Evolutionary conservation across 2,797 vertebrate species (phyloP).

Genomic region (Myoxocephalus aenaeus): DNA sequence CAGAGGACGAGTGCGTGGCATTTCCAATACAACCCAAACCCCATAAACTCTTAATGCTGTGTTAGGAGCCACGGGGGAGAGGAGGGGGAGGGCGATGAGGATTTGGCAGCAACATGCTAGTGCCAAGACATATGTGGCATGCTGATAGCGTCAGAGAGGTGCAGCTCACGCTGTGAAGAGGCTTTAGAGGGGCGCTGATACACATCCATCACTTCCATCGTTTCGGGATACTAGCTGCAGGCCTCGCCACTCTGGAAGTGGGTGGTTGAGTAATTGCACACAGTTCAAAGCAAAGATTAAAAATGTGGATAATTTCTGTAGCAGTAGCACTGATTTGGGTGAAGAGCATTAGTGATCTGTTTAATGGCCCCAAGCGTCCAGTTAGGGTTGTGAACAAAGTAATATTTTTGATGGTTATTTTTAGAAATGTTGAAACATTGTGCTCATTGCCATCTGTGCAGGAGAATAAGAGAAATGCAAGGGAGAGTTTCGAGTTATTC

Average conservation of each 20-base stretch:
- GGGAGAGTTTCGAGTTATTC: conserved; percentile 76
- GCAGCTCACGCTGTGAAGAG: conserved; percentile 71
- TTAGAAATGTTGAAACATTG: conserved; percentile 62
- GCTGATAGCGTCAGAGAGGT: conserved; percentile 78
- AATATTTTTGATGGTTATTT: conserved; percentile 62
- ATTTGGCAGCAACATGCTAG: conserved; percentile 79
- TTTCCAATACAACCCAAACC: conserved; percentile 71
- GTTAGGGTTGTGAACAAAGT: conserved; percentile 60
- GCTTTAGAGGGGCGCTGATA: conserved; percentile 68
- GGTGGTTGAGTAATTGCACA: conserved; percentile 40
- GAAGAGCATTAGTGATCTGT: conserved; percentile 43
- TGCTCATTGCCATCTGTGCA: conserved; percentile 72
- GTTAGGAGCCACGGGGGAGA: conserved; percentile 72
- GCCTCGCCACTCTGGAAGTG: conserved; percentile 44
- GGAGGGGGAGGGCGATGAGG: conserved; percentile 64
- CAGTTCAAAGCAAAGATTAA: conserved; percentile 60
- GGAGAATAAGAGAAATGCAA: conserved; percentile 70
- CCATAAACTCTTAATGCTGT: conserved; percentile 78
- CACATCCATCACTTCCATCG: conserved; percentile 67
- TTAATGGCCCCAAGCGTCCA: conserved; percentile 42
- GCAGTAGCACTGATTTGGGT: conserved; percentile 25
- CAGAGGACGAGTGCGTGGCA: conserved; percentile 61
- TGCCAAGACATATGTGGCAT: conserved; percentile 82
- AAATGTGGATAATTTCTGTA: conserved; percentile 50
- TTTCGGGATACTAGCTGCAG: conserved; percentile 44